Conservation (phyloP, 2,113 vertebrate genomes). For the Trichechus manatus region DNA sequence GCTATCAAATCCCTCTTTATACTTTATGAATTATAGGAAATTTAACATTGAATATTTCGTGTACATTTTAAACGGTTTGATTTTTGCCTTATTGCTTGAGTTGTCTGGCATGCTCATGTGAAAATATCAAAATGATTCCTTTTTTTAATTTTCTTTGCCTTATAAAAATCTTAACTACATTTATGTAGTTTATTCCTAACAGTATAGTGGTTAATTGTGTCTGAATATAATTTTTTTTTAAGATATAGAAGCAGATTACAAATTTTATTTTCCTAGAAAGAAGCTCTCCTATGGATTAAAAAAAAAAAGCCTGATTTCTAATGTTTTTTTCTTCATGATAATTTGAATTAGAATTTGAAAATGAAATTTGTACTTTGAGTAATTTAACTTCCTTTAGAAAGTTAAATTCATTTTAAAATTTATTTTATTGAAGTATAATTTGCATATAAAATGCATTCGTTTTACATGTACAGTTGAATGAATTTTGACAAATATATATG, state of each 20-base stretch:
- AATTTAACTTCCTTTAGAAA: background rate
- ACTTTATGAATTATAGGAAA: background rate
- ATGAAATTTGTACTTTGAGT: constrained; percentile 20
- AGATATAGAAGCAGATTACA: background rate
- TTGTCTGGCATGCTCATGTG: background rate
- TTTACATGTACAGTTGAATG: background rate
- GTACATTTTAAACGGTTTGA: background rate
- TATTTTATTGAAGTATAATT: background rate
- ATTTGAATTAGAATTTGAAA: constrained; percentile 44
- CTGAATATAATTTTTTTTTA: background rate
- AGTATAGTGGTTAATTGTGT: background rate
- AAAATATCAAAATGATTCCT: background rate
- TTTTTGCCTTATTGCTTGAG: constrained; percentile 11
- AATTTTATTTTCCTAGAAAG: background rate
- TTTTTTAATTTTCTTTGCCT: background rate
- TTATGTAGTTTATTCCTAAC: background rate
- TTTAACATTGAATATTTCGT: background rate
- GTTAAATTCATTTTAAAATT: background rate
- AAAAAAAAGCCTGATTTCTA: background rate
- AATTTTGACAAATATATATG: background rate
- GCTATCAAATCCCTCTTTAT: background rate
- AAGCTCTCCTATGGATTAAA: background rate
- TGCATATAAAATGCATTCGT: background rate
- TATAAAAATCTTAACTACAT: background rate
- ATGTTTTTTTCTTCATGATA: background rate